phyloP scores from a whole-genome alignment of 1,140 invertebrate genomes.

The Campodea augens region DNA sequence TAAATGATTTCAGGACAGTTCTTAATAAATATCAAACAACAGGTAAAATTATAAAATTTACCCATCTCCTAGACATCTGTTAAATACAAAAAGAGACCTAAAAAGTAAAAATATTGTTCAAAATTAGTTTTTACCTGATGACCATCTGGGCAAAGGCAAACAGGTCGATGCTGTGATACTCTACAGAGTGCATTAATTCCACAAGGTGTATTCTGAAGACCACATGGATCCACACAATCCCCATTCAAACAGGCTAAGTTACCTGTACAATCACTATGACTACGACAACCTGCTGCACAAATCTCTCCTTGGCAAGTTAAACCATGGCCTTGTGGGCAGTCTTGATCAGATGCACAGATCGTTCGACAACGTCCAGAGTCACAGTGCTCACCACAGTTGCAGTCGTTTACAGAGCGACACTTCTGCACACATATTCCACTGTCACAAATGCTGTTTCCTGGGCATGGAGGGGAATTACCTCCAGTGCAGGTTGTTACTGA shows the following conservation, averaged over 20 bases:
- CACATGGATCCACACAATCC: slow-evolving; percentile 58
- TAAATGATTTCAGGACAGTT: no score
- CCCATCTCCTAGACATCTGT: no score
- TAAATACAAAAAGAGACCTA: no score
- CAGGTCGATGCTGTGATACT: slow-evolving; percentile 51
- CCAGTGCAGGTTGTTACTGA: slow-evolving; percentile 41
- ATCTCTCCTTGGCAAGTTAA: slow-evolving; percentile 40
- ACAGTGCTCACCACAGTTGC: slow-evolving; percentile 53
- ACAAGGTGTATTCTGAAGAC: slow-evolving; percentile 33
- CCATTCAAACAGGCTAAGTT: slow-evolving; percentile 52
- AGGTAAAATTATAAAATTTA: no score
- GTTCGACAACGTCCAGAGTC: slow-evolving; percentile 36
- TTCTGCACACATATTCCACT: slow-evolving; percentile 21
- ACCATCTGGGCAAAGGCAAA: slow-evolving; percentile 68
- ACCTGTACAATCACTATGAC: slow-evolving; percentile 55
- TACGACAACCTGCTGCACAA: slow-evolving; percentile 51
- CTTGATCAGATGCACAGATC: slow-evolving; percentile 30
- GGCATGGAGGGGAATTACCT: slow-evolving; percentile 39
- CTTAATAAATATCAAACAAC: no score
- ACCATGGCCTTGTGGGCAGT: slow-evolving; percentile 24
- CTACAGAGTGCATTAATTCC: slow-evolving; percentile 54
- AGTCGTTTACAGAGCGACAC: slow-evolving; percentile 44
- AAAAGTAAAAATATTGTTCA: no score
- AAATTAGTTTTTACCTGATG: slow-evolving; percentile 36
- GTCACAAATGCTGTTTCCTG: no score